Base-by-base conservation (phyloP, 2,888 invertebrate species). In the Andrena minutula region DNA sequence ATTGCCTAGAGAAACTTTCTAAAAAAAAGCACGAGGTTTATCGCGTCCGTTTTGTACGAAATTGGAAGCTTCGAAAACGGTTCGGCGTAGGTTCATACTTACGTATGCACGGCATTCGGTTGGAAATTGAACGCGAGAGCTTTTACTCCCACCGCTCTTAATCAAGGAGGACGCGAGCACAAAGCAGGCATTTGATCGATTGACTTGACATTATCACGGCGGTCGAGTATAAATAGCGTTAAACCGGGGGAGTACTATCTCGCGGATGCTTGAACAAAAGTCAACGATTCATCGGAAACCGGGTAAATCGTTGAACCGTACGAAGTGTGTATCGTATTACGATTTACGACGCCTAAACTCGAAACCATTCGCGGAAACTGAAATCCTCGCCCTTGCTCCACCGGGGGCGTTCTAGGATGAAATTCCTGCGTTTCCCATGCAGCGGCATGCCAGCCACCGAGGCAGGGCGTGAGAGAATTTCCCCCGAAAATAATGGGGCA, bases 141-240 rank as follows among this genome's bases (percentile, higher is more conserved):
- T 32, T 60, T 30, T 61, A n/a, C 20, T 12, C 60, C 20, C 20
- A 4, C 41, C 41, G 12, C 10, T n/a, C 2, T 8, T n/a, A 30
- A 16, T 53, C 61, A 16, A n/a, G 53, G 2, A 47, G 51, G 56
- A 56, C 35, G 65, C 16, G 60, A 30, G 65, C 69, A 79, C 66
- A 82, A 82, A 79, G 78, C 77, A 51, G 8, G 65, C 30, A 47
- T 79, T 82, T 75, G 74, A 86, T 87, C 82, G 85, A 86, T 88
- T 77, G 69, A 79, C 64, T 79, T 66, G 69, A 78, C 86, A 82
- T 84, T 88, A 88, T 88, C 88, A 73, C 69, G 41, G 35, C 3
- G 28, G n/a, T 1, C 41, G 16, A 81, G 63, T 79, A 87, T 85
- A 87, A 88, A 87, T 84, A 87, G 84, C 79, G 32, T 35, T 74